phyloP scores from a whole-genome alignment of 1,140 invertebrate species.

The Theocolax elegans region DNA sequence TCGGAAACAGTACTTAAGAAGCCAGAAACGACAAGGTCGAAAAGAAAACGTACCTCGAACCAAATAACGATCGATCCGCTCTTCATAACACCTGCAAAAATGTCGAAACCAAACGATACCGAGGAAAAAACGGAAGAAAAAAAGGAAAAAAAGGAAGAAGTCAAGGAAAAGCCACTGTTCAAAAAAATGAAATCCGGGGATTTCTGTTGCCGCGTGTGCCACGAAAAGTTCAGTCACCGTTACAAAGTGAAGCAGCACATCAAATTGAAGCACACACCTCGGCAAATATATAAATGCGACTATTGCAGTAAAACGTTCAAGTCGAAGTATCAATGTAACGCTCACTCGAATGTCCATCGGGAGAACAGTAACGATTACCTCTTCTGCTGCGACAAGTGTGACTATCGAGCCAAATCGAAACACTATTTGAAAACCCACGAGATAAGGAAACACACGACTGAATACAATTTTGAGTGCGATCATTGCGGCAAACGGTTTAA shows the following conservation, averaged over 20 bases:
- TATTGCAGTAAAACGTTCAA: slow-evolving; percentile 43
- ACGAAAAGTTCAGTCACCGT: slow-evolving; percentile 45
- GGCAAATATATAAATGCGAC: slow-evolving; percentile 36
- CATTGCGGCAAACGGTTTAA: slow-evolving; percentile 67
- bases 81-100: background rate
- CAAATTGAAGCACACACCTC: slow-evolving; percentile 32
- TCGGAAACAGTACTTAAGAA: slow-evolving; percentile 1
- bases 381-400: slow-evolving; percentile 50
- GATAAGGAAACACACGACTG: slow-evolving; percentile 56
- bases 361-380: slow-evolving; percentile 32
- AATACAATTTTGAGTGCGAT: slow-evolving; percentile 64
- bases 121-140: too few species aligned
- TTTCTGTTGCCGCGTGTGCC: slow-evolving; percentile 58
- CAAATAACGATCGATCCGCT: too few species aligned
- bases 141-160: too few species aligned
- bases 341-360: slow-evolving; percentile 12
- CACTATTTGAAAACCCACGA: slow-evolving; percentile 48
- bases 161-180: background rate
- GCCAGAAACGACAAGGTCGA: background rate
- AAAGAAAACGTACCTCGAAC: background rate
- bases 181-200: slow-evolving; percentile 30
- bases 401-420: slow-evolving; percentile 46
- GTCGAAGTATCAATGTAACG: slow-evolving; percentile 24
- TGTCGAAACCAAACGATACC: background rate
- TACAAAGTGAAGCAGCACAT: slow-evolving; percentile 62